A percentile compares a stretch with the other conserved stretches of the same genome.
Conservation (phyloP, 2,113 vertebrate genomes). For the Thamnaconus septentrionalis region DNA sequence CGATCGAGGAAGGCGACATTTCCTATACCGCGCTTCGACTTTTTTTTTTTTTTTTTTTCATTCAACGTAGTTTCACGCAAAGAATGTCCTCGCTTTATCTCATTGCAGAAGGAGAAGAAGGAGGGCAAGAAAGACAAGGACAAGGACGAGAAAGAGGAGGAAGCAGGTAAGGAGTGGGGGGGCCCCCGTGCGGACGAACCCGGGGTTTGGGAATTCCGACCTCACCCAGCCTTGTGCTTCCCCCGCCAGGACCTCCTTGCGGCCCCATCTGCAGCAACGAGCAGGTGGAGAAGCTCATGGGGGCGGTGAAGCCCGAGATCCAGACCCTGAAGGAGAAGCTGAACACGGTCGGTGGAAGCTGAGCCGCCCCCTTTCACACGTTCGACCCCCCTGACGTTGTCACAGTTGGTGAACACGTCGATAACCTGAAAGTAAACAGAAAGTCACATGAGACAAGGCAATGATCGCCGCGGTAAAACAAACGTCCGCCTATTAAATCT, state of each 20-base stretch:
- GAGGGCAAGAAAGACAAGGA: constrained; percentile 77
- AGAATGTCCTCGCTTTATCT: constrained; percentile 7
- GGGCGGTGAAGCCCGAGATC: constrained; percentile 81
- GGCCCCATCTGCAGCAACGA: constrained; percentile 85
- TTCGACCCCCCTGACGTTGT: too few relatives aligned
- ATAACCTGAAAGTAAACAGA: too few relatives aligned
- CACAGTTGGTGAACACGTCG: too few relatives aligned
- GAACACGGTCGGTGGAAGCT: constrained; percentile 76
- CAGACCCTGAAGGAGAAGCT: constrained; percentile 86
- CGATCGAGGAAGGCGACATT: too few relatives aligned
- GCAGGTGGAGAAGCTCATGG: constrained; percentile 79
- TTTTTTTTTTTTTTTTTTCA: too few relatives aligned
- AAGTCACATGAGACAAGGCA: too few relatives aligned
- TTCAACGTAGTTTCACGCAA: too few relatives aligned
- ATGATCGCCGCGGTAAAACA: too few relatives aligned
- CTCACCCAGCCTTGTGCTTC: neutral
- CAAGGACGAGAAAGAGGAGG: constrained; percentile 81
- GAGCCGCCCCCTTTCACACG: too few relatives aligned
- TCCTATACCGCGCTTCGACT: too few relatives aligned
- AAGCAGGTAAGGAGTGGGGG: constrained; percentile 58
- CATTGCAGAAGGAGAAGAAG: constrained; percentile 69
- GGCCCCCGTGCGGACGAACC: neutral
- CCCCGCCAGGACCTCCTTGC: constrained; percentile 80
- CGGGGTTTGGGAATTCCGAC: neutral
- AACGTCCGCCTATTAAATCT: too few relatives aligned